These are phyloP conservation scores for Pseudomyrmex flavicornis DNA, from an alignment of 1,140 invertebrate species.

Conservation along the genomic window DNA sequence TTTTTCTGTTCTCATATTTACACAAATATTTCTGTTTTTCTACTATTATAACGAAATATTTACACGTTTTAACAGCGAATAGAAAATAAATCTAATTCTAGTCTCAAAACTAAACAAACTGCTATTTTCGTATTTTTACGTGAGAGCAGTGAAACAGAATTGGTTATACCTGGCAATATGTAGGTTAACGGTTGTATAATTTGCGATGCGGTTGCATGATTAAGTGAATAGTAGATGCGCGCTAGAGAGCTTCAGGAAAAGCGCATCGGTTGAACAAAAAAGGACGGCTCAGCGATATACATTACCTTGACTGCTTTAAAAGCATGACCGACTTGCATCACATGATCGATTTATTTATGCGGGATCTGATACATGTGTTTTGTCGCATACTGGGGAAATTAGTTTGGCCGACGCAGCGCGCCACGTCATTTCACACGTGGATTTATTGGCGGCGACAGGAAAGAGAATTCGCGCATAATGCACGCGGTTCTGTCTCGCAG, in stretches of 20 bases:
- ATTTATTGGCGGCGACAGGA: constrained; percentile 26
- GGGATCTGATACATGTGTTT: not conserved
- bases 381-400: not conserved
- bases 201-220: constrained; percentile 53
- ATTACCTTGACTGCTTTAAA: constrained; percentile 51
- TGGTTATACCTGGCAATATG: constrained; percentile 51
- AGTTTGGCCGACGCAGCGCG: not conserved
- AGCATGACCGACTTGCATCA: constrained; percentile 56
- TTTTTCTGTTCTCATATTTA: no score
- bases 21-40: no score
- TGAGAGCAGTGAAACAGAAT: constrained; percentile 45
- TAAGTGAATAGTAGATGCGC: constrained; percentile 57
- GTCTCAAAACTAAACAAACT: constrained; percentile 22
- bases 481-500: constrained; percentile 3
- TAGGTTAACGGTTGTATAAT: constrained; percentile 59
- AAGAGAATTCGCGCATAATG: constrained; percentile 3
- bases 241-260: constrained; percentile 5
- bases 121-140: constrained; percentile 18
- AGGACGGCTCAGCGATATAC: constrained; percentile 31
- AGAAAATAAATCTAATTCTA: not conserved
- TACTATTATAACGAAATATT: no score
- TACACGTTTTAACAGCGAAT: not conserved
- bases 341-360: constrained; percentile 49
- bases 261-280: constrained; percentile 20
- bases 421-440: constrained; percentile 7